Base-by-base conservation (phyloP, 2,113 vertebrate species). In the Charadrius vociferus region DNA sequence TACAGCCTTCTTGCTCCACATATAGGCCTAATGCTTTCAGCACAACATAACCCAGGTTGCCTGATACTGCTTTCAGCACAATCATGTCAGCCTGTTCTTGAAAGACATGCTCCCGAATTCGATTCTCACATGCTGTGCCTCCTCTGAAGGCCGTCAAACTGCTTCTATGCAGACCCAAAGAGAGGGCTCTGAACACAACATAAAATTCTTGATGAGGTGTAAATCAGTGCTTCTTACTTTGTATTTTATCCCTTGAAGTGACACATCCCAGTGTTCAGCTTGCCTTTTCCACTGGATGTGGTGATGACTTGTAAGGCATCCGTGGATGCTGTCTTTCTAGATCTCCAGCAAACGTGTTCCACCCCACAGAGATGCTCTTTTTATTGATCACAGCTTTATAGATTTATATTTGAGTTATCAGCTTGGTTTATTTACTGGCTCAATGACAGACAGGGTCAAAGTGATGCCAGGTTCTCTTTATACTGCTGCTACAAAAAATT, bases 401-500 rank as follows among this genome's bases (percentile, higher is more conserved):
- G 91, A 88, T 96, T 96, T 86, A 56, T 34, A 63, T 62, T 93
- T 93, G 88, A 29, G 80, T 96, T 70, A 93, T 75, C 67, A 85
- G 36, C 75, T 91, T 2, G 0, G 53, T 53, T 92, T 90, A 58
- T 92, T 95, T 88, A 70, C 52, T 95, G 77, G 75, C 63, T 95
- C 36, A 34, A 53, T 6, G 2, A 94, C 49, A 92, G 3, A 92
- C n/a, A 86, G 68, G 56, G 90, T 91, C 75, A 83, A 93, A 95
- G 68, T 88, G 27, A 41, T 21, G 19, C 74, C 24, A 39, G 55
- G 11, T 66, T 81, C 36, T 88, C 58, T 93, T 84, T 58, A 49
- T 9, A 43, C 8, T 80, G 45, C 41, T 90, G 78, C 65, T 93
- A 62, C 53, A 27, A 74, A 58, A 94, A 79, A 39, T 19, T 36